A percentile compares a stretch with the other conserved stretches of the same genome.
phyloP scores from a whole-genome alignment of 2,888 invertebrate genomes.

The Folsomia candida region DNA sequence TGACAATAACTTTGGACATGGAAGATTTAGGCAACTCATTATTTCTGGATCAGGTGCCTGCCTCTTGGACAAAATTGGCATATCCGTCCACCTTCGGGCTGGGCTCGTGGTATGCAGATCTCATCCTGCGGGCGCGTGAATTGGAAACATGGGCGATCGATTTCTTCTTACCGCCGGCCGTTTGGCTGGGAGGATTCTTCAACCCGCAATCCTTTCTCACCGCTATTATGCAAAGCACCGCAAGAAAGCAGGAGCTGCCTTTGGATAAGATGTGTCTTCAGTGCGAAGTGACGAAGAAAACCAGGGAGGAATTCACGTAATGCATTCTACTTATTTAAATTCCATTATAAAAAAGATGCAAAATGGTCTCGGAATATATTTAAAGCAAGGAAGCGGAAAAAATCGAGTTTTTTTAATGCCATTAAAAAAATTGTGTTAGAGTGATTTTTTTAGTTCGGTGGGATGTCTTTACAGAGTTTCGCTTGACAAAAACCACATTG shows the following conservation, averaged over 20 bases:
- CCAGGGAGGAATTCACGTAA: constrained; percentile 92
- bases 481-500: too few species aligned
- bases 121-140: constrained; percentile 79
- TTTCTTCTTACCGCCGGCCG: constrained; percentile 67
- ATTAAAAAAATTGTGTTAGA: too few species aligned
- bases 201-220: constrained; percentile 94
- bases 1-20: constrained; percentile 95
- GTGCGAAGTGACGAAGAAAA: constrained; percentile 95
- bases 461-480: too few species aligned
- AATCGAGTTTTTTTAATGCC: too few species aligned
- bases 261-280: constrained; percentile 95
- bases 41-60: constrained; percentile 89
- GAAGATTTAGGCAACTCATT: constrained; percentile 88
- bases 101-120: constrained; percentile 89
- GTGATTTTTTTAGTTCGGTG: too few species aligned
- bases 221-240: constrained; percentile 97
- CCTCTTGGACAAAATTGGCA: constrained; percentile 80
- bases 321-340: too few species aligned
- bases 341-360: constrained; percentile 95
- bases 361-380: constrained; percentile 93
- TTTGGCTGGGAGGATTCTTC: constrained; percentile 97
- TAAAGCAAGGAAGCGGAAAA: too few species aligned
- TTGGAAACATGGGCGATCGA: constrained; percentile 92
- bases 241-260: constrained; percentile 86
- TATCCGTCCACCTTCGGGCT: constrained; percentile 88